A percentile compares a stretch with the other conserved stretches of the same genome.
These are phyloP conservation scores for Caradrina clavipalpis DNA, from an alignment of 2,888 invertebrate species.

Conservation along the genomic window DNA sequence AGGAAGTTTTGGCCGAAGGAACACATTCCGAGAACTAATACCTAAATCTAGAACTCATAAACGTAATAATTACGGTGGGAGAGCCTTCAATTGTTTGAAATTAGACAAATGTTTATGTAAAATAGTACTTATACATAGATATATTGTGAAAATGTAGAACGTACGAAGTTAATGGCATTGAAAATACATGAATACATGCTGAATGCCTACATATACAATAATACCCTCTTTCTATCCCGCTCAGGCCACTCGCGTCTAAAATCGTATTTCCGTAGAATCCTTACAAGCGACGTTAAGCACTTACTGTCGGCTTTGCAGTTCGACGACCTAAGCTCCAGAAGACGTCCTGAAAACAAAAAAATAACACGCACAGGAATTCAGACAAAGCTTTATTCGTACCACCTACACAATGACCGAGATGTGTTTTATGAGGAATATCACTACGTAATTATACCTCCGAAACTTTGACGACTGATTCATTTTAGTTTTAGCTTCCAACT, in stretches of 20 bases:
- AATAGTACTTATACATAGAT: slow-evolving; percentile 28
- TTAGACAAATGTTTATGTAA: slow-evolving; percentile 64
- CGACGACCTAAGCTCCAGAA: slow-evolving; percentile 85
- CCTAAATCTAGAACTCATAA: slow-evolving; percentile 76
- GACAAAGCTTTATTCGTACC: slow-evolving; percentile 77
- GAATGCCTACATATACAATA: slow-evolving; percentile 67
- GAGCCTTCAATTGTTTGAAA: slow-evolving; percentile 71
- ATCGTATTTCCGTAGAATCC: slow-evolving; percentile 91
- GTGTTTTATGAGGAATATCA: slow-evolving; percentile 63
- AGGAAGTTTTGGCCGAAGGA: slow-evolving; percentile 53
- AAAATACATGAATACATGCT: slow-evolving; percentile 61
- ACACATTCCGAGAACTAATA: slow-evolving; percentile 55
- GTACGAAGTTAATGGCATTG: slow-evolving; percentile 71
- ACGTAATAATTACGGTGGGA: slow-evolving; percentile 70
- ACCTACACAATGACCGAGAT: slow-evolving; percentile 59
- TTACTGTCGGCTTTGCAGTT: slow-evolving; percentile 89
- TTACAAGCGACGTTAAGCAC: slow-evolving; percentile 89
- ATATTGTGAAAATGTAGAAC: slow-evolving; percentile 34
- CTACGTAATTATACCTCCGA: slow-evolving; percentile 65
- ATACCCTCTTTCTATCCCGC: slow-evolving; percentile 74
- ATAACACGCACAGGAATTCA: slow-evolving; percentile 74
- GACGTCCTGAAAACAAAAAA: slow-evolving; percentile 78
- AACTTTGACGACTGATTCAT: slow-evolving; percentile 66
- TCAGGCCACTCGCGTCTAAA: slow-evolving; percentile 84
- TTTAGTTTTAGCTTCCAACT: slow-evolving; percentile 60